These are phyloP conservation scores for Macrophya annulata DNA, from an alignment of 2,888 invertebrate genomes.

Conservation along the genomic window DNA sequence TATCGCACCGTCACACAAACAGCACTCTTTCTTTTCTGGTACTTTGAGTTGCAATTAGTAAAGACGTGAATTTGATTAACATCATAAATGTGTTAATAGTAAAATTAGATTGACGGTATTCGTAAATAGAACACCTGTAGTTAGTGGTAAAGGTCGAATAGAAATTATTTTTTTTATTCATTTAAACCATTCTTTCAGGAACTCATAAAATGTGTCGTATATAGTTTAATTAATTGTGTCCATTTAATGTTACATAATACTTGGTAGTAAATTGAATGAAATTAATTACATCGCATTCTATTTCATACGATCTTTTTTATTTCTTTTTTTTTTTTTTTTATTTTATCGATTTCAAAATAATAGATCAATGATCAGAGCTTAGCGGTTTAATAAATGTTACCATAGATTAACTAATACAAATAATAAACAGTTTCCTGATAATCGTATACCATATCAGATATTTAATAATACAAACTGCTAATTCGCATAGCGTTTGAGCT, in stretches of 20 bases:
- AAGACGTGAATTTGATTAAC: conserved; percentile 14
- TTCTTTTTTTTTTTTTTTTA: no score
- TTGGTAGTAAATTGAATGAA: conserved; percentile 8
- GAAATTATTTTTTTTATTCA: not conserved
- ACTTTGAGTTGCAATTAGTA: conserved; percentile 46
- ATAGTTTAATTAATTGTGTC: conserved; percentile 23
- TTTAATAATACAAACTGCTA: conserved; percentile 43
- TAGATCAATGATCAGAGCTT: conserved; percentile 14
- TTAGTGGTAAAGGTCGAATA: conserved; percentile 23
- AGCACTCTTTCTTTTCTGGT: conserved; percentile 47
- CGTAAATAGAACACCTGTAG: conserved; percentile 36
- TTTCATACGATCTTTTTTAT: not conserved
- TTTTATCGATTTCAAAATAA: not conserved
- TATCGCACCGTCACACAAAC: conserved; percentile 42
- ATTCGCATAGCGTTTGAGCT: conserved; percentile 52
- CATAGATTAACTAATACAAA: conserved; percentile 34
- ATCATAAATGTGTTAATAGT: conserved; percentile 19
- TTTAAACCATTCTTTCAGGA: conserved; percentile 37
- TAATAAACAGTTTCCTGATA: conserved; percentile 16
- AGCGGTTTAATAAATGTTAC: conserved; percentile 20
- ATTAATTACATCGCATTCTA: conserved; percentile 5
- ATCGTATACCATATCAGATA: conserved; percentile 12
- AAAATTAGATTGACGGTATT: conserved; percentile 23
- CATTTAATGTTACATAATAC: not conserved
- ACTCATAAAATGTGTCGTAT: conserved; percentile 17